A percentile compares a stretch with the other conserved stretches of the same genome.
Evolutionary conservation across 1,140 invertebrate genomes (phyloP).

Genomic region (Drosophila kanapiae): DNA sequence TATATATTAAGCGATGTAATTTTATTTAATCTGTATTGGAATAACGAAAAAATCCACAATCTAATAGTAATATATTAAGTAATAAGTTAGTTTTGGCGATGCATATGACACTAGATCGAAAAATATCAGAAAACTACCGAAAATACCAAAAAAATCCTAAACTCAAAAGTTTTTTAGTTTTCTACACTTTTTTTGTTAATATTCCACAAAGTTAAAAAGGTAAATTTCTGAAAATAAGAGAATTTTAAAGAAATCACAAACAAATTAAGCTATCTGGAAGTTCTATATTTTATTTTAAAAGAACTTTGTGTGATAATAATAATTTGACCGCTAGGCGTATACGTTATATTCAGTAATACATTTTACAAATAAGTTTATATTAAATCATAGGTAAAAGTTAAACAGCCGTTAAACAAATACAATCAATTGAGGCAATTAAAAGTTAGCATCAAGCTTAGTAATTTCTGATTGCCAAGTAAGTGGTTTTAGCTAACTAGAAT

Average conservation of each 20-base stretch:
- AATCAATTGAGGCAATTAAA: neutral
- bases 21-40: neutral
- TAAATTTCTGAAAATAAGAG: too few relatives aligned
- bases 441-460: neutral
- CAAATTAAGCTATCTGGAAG: too few relatives aligned
- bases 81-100: neutral
- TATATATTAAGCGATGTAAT: neutral
- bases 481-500: neutral
- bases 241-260: too few relatives aligned
- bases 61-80: neutral
- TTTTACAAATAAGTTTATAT: neutral
- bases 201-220: too few relatives aligned
- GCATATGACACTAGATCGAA: neutral
- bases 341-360: neutral
- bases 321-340: neutral
- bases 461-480: neutral
- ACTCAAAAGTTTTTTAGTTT: neutral
- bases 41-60: neutral
- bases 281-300: too few relatives aligned
- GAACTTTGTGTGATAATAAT: too few relatives aligned
- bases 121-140: neutral
- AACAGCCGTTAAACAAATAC: neutral
- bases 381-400: neutral
- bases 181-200: too few relatives aligned
- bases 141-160: neutral